Evolutionary conservation across 2,113 vertebrate species (phyloP).

Genomic region (Zootoca vivipara): DNA sequence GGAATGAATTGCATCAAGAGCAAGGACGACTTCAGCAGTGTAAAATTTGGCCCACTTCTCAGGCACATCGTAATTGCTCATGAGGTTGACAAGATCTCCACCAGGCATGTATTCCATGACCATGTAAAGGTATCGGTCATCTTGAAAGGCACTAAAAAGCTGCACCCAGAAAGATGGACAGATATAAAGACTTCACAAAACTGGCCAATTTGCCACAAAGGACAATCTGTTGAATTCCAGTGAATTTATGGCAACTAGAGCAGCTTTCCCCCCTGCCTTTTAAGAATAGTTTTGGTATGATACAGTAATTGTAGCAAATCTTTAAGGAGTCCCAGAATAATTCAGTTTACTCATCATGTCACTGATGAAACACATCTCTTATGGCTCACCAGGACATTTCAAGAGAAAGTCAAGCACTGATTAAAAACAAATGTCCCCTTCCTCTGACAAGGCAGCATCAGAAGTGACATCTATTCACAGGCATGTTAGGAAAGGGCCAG

Average conservation of each 20-base stretch:
- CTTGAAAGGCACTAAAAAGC: conserved; percentile 99
- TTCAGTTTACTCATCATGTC: background rate
- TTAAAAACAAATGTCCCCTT: background rate
- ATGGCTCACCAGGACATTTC: background rate
- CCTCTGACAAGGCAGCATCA: background rate
- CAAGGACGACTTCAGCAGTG: conserved; percentile 96
- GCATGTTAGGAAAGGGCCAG: background rate
- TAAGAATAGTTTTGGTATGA: background rate
- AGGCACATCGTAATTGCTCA: conserved; percentile 98
- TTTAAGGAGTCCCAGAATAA: background rate
- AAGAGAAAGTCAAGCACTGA: background rate
- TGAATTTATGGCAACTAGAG: background rate
- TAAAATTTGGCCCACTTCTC: conserved; percentile 99
- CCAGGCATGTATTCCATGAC: conserved; percentile 99
- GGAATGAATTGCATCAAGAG: conserved; percentile 97
- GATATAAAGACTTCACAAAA: conserved; percentile 29
- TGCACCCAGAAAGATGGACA: conserved; percentile 52
- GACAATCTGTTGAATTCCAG: background rate
- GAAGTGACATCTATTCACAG: background rate
- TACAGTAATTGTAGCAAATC: background rate
- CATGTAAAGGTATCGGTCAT: conserved; percentile 97
- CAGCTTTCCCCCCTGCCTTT: background rate
- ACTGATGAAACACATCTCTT: background rate
- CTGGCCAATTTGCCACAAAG: background rate
- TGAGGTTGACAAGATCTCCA: conserved; percentile 98